Percentiles rank a stretch among this genome's conserved stretches.
These are phyloP conservation scores for Dunckerocampus dactyliophorus DNA, from an alignment of 2,113 vertebrate genomes.

Conservation along the genomic window DNA sequence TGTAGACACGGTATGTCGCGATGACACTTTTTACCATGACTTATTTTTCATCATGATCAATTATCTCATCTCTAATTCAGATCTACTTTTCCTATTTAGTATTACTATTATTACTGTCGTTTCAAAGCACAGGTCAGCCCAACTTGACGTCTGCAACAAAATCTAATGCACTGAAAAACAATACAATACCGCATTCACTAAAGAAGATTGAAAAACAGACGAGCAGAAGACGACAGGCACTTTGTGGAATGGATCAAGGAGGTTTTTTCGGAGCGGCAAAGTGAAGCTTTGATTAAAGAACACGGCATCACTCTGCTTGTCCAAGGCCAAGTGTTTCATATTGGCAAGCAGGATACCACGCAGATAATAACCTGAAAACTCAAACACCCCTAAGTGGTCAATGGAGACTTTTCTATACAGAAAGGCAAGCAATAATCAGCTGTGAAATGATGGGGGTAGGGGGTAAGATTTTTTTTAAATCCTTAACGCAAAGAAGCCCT, in stretches of 20 bases:
- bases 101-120: neutral
- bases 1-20: no score
- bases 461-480: no score
- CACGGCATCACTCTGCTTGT: slow-evolving; percentile 65
- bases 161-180: neutral
- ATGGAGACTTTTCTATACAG: no score
- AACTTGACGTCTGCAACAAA: neutral
- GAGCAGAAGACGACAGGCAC: no score
- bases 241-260: no score
- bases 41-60: no score
- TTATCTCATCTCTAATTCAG: neutral
- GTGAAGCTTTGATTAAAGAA: slow-evolving; percentile 67
- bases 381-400: slow-evolving; percentile 29
- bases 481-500: no score
- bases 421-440: no score
- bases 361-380: slow-evolving; percentile 36
- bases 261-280: slow-evolving; percentile 47
- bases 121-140: neutral
- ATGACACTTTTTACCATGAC: no score
- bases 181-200: slow-evolving; percentile 31
- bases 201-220: neutral
- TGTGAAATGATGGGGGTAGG: no score
- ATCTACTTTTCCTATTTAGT: neutral
- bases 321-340: slow-evolving; percentile 69
- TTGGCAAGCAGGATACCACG: slow-evolving; percentile 48